phyloP scores from a whole-genome alignment of 2,797 vertebrate genomes.

The Myripristis murdjan region DNA sequence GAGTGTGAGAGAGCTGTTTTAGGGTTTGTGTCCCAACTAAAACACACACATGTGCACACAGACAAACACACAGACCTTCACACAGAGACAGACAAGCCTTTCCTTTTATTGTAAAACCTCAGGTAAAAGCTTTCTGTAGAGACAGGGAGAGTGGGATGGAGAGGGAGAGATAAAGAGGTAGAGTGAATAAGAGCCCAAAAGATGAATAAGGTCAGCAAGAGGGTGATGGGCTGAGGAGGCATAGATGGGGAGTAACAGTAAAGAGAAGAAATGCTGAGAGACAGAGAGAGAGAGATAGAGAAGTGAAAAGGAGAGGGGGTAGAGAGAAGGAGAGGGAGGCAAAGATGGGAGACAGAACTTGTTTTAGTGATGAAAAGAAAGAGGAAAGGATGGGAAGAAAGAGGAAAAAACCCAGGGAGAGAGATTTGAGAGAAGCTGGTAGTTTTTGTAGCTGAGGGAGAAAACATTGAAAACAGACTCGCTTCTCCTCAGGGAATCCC shows the following conservation, averaged over 20 bases:
- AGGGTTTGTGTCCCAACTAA: not conserved
- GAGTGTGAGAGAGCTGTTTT: not conserved
- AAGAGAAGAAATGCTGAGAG: slow-evolving; percentile 20
- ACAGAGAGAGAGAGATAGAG: not conserved
- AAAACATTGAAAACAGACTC: slow-evolving; percentile 7
- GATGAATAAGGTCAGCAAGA: not conserved
- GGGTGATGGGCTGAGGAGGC: slow-evolving; percentile 9
- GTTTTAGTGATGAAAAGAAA: slow-evolving; percentile 14
- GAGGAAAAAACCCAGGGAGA: slow-evolving; percentile 22
- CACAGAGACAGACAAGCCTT: not conserved
- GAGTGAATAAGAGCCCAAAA: not conserved
- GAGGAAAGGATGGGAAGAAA: slow-evolving; percentile 9
- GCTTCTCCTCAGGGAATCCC: too few relatives aligned
- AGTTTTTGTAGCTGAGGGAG: slow-evolving; percentile 22
- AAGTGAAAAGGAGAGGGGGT: slow-evolving; percentile 2
- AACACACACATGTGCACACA: not conserved
- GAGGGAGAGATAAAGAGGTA: too few relatives aligned
- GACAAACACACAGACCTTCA: not conserved
- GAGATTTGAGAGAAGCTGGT: slow-evolving; percentile 42
- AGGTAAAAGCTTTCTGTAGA: slow-evolving; percentile 9
- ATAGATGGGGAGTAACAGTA: slow-evolving; percentile 5
- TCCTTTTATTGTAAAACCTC: not conserved
- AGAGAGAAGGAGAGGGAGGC: slow-evolving; percentile 11
- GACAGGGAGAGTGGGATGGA: not conserved
- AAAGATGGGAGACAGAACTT: slow-evolving; percentile 28